Base-by-base conservation (phyloP, 2,113 vertebrate species). In the Aix galericulata region DNA sequence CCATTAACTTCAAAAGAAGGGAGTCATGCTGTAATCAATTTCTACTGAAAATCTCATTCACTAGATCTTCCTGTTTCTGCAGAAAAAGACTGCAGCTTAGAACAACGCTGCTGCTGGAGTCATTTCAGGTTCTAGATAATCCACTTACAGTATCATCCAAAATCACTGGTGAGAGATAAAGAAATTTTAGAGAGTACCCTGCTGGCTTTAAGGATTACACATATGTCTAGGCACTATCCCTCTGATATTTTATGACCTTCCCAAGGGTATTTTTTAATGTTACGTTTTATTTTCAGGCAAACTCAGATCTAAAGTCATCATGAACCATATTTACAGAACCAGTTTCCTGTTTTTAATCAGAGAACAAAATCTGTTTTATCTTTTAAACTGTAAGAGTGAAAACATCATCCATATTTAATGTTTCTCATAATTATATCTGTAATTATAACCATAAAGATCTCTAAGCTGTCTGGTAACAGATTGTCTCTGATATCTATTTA, bases 361-460 rank as follows among this genome's bases (percentile, higher is more conserved):
- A 67, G 12, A 93, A 84, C 36, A 87, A 94, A 86, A 91, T 91
- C 74, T 94, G 58, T 15, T 78, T 82, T 82, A 73, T 89, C 42
- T 91, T 92, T 92, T 85, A 85, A 94, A 94, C 34, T 80, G 8
- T 18, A 79, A 79, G 48, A 63, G 59, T 62, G 46, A 92, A 94
- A 82, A 85, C 29, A 67, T 80, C 25, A 80, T 94, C 63, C 50
- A 77, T 87, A 89, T 91, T 94, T 91, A 91, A 94, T 85, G 55
- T 91, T 93, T 87, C 84, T 88, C 59, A 42, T 87, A 93, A 94
- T 94, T 94, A 50, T 76, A 88, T 74, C 31, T 82, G 66, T 81
- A 91, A 94, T 93, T 94, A 78, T 59, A 85, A 80, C 64, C 73
- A 56, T 55, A 85, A 92, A 80, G 46, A 59, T 80, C 95, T 87